Percentiles rank a stretch among this genome's conserved stretches.
phyloP scores from a whole-genome alignment of 2,888 invertebrate species.

The Ditula angustiorana region DNA sequence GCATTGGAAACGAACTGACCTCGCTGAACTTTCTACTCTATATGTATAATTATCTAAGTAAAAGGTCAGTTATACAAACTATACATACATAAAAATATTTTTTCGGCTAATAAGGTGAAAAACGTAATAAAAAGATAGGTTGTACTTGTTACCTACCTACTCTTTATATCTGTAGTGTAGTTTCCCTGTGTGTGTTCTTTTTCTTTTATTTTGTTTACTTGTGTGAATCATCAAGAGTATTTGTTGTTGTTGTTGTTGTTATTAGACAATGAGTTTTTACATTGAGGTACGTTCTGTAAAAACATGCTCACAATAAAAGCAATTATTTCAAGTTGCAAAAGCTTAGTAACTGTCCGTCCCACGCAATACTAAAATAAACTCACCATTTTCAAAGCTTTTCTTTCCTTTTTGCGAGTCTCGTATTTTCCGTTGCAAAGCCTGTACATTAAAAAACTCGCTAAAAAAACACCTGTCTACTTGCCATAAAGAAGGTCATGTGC shows the following conservation, averaged over 20 bases:
- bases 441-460: conserved; percentile 23
- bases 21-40: neutral
- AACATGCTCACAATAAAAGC: neutral
- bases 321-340: neutral
- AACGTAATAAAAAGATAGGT: too few relatives aligned
- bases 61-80: neutral
- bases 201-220: too few relatives aligned
- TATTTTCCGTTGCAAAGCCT: conserved; percentile 5
- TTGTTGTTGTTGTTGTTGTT: too few relatives aligned
- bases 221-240: too few relatives aligned
- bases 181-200: too few relatives aligned
- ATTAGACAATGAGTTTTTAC: too few relatives aligned
- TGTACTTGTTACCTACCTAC: too few relatives aligned
- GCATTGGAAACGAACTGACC: neutral
- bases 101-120: too few relatives aligned
- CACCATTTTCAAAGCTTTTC: neutral
- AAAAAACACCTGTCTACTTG: conserved; percentile 7
- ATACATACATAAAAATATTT: neutral
- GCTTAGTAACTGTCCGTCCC: neutral
- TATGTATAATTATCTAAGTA: neutral
- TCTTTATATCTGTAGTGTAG: too few relatives aligned
- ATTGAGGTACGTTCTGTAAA: neutral
- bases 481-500: conserved; percentile 11
- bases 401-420: neutral
- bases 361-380: neutral